Percentiles rank a stretch among this genome's conserved stretches.
phyloP scores from a whole-genome alignment of 2,888 invertebrate genomes.

The Cryptocephalus primarius region DNA sequence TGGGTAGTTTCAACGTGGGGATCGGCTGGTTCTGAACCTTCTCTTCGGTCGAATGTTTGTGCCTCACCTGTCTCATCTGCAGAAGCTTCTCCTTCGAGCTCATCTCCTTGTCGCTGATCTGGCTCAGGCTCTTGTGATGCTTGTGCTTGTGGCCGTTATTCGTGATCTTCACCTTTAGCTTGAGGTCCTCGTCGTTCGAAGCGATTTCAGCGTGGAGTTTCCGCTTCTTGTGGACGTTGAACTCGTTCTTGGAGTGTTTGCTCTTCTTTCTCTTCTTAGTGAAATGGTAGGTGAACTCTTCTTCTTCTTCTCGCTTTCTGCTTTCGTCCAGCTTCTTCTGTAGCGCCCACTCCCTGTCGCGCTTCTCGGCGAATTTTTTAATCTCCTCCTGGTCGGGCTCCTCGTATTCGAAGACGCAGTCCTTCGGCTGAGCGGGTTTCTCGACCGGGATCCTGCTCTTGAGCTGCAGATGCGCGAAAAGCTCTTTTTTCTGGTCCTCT shows the following conservation, averaged over 20 bases:
- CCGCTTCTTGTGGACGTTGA: slow-evolving; percentile 36
- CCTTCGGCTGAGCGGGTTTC: slow-evolving; percentile 16
- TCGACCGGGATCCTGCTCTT: slow-evolving; percentile 28
- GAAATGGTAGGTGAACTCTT: slow-evolving; percentile 23
- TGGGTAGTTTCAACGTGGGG: slow-evolving; percentile 15
- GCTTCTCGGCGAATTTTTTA: slow-evolving; percentile 34
- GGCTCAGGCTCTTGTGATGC: slow-evolving; percentile 26
- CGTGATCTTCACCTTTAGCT: slow-evolving; percentile 44
- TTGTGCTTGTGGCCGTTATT: slow-evolving; percentile 37
- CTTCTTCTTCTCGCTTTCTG: slow-evolving; percentile 14
- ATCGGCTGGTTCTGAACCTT: slow-evolving; percentile 29
- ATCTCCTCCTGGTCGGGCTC: slow-evolving; percentile 36
- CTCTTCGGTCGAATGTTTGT: slow-evolving; percentile 27
- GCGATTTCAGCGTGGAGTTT: slow-evolving; percentile 47
- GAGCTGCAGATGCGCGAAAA: slow-evolving; percentile 31
- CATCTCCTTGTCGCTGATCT: slow-evolving; percentile 15
- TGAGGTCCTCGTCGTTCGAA: slow-evolving; percentile 38
- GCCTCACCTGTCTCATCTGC: slow-evolving; percentile 37
- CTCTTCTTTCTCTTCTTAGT: slow-evolving; percentile 46
- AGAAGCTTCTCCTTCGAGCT: slow-evolving; percentile 34
- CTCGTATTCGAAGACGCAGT: slow-evolving; percentile 33
- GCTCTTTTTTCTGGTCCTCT: slow-evolving; percentile 21
- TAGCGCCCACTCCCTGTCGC: slow-evolving; percentile 36
- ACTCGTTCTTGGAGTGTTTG: slow-evolving; percentile 44
- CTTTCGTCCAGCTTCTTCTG: slow-evolving; percentile 32